A percentile compares a stretch with the other conserved stretches of the same genome.
Conservation (phyloP, 2,113 vertebrate genomes). For the Gobiocypris rarus region DNA sequence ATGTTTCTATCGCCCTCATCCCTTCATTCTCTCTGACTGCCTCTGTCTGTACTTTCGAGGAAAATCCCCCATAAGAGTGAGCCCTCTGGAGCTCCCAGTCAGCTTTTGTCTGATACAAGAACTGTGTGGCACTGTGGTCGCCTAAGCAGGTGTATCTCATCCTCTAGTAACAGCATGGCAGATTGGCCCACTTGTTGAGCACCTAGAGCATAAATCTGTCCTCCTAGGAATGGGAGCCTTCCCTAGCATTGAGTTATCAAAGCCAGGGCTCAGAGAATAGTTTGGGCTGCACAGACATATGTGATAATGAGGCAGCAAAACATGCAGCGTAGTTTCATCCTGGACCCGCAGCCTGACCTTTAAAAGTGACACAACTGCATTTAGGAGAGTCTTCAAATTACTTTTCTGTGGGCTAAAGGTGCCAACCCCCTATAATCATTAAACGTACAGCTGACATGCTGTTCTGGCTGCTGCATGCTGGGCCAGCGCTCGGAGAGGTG, state of each 20-base stretch:
- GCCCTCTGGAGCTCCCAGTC: constrained; percentile 24
- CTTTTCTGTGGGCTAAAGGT: constrained; percentile 55
- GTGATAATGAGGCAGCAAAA: constrained; percentile 59
- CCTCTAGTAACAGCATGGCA: constrained; percentile 35
- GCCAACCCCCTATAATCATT: constrained; percentile 65
- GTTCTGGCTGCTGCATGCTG: constrained; percentile 56
- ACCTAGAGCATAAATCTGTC: constrained; percentile 45
- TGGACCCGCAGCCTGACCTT: constrained; percentile 44
- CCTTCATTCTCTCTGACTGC: constrained; percentile 34
- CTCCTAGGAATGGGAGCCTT: constrained; percentile 41
- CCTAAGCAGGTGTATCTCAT: constrained; percentile 51
- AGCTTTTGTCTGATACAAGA: constrained; percentile 44
- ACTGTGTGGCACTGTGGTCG: constrained; percentile 10
- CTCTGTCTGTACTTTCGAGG: constrained; percentile 24
- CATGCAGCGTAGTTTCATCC: constrained; percentile 40
- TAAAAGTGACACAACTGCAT: constrained; percentile 31
- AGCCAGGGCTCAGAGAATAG: constrained; percentile 40
- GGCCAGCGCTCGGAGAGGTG: constrained; percentile 56
- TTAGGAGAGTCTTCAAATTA: constrained; percentile 65
- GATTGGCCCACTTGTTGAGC: constrained; percentile 47
- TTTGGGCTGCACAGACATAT: constrained; percentile 30
- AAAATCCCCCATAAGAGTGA: constrained; percentile 53
- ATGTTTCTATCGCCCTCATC: constrained; percentile 35
- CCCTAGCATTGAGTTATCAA: constrained; percentile 50
- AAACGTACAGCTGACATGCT: constrained; percentile 57